phyloP scores from a whole-genome alignment of 2,888 invertebrate species.

The Argynnis bischoffii region DNA sequence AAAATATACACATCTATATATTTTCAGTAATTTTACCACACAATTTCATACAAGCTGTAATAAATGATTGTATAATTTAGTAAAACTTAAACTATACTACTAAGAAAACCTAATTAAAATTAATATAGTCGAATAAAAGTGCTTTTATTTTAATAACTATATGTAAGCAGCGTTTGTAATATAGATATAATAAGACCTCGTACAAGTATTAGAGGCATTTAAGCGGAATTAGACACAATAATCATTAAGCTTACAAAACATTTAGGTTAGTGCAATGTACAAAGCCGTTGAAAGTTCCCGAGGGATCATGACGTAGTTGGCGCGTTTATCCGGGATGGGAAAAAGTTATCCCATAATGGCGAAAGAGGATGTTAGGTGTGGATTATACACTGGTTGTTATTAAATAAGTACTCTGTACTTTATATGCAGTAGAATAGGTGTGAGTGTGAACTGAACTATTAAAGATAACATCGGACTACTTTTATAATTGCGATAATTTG shows the following conservation, averaged over 20 bases:
- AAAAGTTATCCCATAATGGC: constrained; percentile 10
- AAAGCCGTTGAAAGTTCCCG: constrained; percentile 16
- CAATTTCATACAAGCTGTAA: no score
- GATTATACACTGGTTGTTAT: background rate
- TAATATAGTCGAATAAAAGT: no score
- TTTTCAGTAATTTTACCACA: no score
- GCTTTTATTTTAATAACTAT: background rate
- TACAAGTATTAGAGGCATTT: background rate
- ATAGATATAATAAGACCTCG: background rate
- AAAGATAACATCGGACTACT: no score
- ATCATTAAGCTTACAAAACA: constrained; percentile 23
- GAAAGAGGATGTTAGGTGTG: background rate
- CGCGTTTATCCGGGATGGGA: constrained; percentile 12
- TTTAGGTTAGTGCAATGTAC: constrained; percentile 17
- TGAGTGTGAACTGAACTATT: no score
- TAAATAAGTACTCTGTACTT: no score
- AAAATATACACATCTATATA: no score
- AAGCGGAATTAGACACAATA: constrained; percentile 15
- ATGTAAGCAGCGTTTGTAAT: background rate
- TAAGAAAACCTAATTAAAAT: no score
- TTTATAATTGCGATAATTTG: no score
- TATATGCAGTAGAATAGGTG: no score
- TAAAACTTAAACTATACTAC: no score
- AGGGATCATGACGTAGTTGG: constrained; percentile 22
- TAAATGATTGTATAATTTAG: no score